A percentile compares a stretch with the other conserved stretches of the same genome.
phyloP scores from a whole-genome alignment of 2,888 invertebrate genomes.

The Folsomia candida region DNA sequence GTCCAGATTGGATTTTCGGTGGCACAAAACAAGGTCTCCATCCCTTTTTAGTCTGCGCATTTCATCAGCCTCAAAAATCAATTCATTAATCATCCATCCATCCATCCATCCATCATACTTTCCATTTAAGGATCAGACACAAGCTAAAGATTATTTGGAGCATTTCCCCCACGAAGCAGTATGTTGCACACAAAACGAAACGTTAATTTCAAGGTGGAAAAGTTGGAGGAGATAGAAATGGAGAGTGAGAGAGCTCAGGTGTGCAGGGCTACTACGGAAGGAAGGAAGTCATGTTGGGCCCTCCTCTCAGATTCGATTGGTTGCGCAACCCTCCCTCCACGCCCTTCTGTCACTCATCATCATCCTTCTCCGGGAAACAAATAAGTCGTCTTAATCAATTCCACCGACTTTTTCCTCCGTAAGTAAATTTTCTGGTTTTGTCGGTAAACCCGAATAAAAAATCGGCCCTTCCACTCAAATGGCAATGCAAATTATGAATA shows the following conservation, averaged over 20 bases:
- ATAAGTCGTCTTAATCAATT: background rate
- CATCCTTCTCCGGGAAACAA: background rate
- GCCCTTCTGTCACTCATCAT: background rate
- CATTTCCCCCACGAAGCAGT: too few species aligned
- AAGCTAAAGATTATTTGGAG: too few species aligned
- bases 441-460: too few species aligned
- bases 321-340: background rate
- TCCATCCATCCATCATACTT: conserved; percentile 18
- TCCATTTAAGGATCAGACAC: too few species aligned
- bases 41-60: conserved; percentile 44
- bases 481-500: too few species aligned
- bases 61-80: conserved; percentile 17
- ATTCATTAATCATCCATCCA: background rate
- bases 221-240: too few species aligned
- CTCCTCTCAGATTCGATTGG: background rate
- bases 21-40: conserved; percentile 49
- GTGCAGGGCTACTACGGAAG: background rate
- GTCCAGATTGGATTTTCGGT: conserved; percentile 50
- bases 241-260: background rate
- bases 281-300: background rate
- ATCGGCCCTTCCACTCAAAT: too few species aligned
- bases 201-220: too few species aligned
- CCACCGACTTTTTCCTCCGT: background rate
- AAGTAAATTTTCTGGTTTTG: too few species aligned
- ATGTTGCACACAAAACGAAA: too few species aligned